Percentiles rank a stretch among this genome's conserved stretches.
Evolutionary conservation across 2,113 vertebrate genomes (phyloP).

Genomic region (Dipodomys merriami): DNA sequence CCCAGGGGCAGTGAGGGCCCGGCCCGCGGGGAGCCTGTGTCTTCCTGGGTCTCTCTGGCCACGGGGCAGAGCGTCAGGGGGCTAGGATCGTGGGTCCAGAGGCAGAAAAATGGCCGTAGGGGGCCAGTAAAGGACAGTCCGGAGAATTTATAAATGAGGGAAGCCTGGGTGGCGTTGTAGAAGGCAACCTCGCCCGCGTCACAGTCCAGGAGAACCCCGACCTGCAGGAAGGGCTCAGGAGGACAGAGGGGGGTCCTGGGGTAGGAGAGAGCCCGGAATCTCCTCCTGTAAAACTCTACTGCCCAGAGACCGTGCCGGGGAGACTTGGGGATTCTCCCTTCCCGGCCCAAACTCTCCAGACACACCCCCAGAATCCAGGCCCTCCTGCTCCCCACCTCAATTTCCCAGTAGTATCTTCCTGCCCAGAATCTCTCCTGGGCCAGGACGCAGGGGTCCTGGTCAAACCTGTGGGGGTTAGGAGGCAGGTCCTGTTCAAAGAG

Average conservation of each 20-base stretch:
- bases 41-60: background rate
- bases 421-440: background rate
- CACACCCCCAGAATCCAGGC: conserved; percentile 68
- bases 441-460: conserved; percentile 56
- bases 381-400: conserved; percentile 34
- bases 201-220: conserved; percentile 89
- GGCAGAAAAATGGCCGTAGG: conserved; percentile 87
- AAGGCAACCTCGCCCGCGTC: conserved; percentile 89
- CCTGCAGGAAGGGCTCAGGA: conserved; percentile 68
- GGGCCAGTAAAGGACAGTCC: conserved; percentile 82
- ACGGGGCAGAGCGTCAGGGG: conserved; percentile 50
- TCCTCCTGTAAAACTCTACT: conserved; percentile 47
- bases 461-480: background rate
- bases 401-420: conserved; percentile 60
- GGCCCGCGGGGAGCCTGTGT: background rate
- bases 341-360: conserved; percentile 57
- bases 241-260: conserved; percentile 66
- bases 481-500: background rate
- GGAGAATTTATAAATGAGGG: conserved; percentile 88
- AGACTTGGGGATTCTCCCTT: conserved; percentile 67
- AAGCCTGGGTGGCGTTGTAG: conserved; percentile 85
- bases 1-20: background rate
- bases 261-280: background rate
- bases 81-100: conserved; percentile 59
- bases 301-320: conserved; percentile 64